A percentile compares a stretch with the other conserved stretches of the same genome.
phyloP scores from a whole-genome alignment of 2,888 invertebrate species.

The Brassicogethes aeneus region DNA sequence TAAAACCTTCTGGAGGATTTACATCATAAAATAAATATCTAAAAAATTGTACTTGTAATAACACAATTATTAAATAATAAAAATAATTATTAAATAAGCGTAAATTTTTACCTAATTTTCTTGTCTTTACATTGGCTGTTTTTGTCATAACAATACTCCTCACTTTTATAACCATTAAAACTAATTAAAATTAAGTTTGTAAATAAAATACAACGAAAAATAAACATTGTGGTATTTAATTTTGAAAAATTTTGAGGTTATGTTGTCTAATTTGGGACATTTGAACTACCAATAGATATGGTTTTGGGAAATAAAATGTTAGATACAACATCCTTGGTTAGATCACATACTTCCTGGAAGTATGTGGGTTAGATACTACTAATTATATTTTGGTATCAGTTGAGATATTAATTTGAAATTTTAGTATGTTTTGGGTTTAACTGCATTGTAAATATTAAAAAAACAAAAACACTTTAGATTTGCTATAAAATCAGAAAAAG shows the following conservation, averaged over 20 bases:
- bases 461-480: too few relatives aligned
- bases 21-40: slow-evolving; percentile 88
- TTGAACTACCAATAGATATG: too few relatives aligned
- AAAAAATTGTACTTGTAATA: slow-evolving; percentile 15
- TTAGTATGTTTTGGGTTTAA: too few relatives aligned
- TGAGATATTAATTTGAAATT: too few relatives aligned
- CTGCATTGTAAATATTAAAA: too few relatives aligned
- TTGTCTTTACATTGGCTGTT: background rate
- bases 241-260: slow-evolving; percentile 2
- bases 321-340: too few relatives aligned
- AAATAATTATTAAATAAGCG: too few relatives aligned
- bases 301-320: too few relatives aligned
- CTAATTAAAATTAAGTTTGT: background rate
- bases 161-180: background rate
- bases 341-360: too few relatives aligned
- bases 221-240: background rate
- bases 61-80: slow-evolving; percentile 2
- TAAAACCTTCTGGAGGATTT: slow-evolving; percentile 94
- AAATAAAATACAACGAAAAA: background rate
- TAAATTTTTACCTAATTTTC: background rate
- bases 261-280: background rate
- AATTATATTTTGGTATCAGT: too few relatives aligned
- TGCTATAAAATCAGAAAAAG: too few relatives aligned
- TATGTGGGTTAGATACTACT: too few relatives aligned
- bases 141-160: background rate